A percentile compares a stretch with the other conserved stretches of the same genome.
Conservation (phyloP, 2,113 vertebrate genomes). For the Bos javanicus region DNA sequence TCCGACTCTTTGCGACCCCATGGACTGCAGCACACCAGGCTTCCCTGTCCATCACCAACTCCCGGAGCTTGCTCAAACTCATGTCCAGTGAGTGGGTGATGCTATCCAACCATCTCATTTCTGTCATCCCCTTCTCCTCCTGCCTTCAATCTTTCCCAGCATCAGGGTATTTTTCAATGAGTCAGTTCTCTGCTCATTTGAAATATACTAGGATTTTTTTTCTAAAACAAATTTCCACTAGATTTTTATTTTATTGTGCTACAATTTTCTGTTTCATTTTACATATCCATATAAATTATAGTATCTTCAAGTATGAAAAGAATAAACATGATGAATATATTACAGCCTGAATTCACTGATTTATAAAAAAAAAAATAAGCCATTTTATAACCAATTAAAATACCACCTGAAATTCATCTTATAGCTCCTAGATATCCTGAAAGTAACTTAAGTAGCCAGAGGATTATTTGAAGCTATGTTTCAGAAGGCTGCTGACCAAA, state of each 20-base stretch:
- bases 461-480: not conserved
- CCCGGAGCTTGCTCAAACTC: accelerated
- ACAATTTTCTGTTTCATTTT: not conserved
- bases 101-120: not conserved
- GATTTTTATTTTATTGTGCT: not conserved
- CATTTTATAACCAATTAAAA: not conserved
- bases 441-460: not conserved
- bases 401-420: not conserved
- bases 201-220: not conserved
- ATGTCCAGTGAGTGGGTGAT: not conserved
- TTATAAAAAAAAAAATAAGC: not conserved
- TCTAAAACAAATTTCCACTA: not conserved
- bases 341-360: not conserved
- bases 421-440: not conserved
- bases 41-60: not conserved
- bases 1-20: accelerated
- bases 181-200: not conserved
- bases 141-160: not conserved
- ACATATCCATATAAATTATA: not conserved
- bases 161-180: not conserved
- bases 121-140: not conserved
- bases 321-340: not conserved
- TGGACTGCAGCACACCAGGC: not conserved
- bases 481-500: not conserved
- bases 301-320: not conserved